phyloP scores from a whole-genome alignment of 2,888 invertebrate species.

The Oxytorus armatus region DNA sequence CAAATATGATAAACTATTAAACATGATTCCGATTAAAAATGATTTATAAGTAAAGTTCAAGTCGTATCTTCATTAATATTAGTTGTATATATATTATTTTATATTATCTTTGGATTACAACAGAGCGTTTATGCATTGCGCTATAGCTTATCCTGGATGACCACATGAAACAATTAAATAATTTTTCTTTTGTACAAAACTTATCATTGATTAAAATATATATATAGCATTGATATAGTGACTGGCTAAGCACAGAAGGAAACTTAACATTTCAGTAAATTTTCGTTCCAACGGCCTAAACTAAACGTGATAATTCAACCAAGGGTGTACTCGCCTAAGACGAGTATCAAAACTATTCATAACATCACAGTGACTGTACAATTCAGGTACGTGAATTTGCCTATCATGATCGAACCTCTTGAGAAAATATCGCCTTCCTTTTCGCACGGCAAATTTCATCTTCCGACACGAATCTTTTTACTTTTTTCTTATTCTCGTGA shows the following conservation, averaged over 20 bases:
- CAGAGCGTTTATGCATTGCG: slow-evolving; percentile 57
- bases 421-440: slow-evolving; percentile 34
- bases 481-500: not conserved
- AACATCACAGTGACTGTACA: slow-evolving; percentile 67
- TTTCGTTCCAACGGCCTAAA: not conserved
- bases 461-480: not conserved
- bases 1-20: slow-evolving; percentile 44
- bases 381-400: slow-evolving; percentile 68
- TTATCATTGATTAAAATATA: slow-evolving; percentile 66
- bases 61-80: slow-evolving; percentile 24
- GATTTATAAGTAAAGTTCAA: slow-evolving; percentile 27
- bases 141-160: slow-evolving; percentile 61
- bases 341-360: slow-evolving; percentile 39
- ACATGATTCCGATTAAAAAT: slow-evolving; percentile 49
- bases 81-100: slow-evolving; percentile 45
- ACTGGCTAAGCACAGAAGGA: not conserved
- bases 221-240: no score
- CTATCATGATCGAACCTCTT: slow-evolving; percentile 47
- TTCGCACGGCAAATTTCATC: not conserved
- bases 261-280: not conserved
- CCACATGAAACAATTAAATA: slow-evolving; percentile 50
- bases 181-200: slow-evolving; percentile 70
- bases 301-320: not conserved
- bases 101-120: slow-evolving; percentile 65
- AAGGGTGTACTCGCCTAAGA: not conserved